phyloP scores from a whole-genome alignment of 2,113 vertebrate genomes.

The Sinosuthora webbiana region DNA sequence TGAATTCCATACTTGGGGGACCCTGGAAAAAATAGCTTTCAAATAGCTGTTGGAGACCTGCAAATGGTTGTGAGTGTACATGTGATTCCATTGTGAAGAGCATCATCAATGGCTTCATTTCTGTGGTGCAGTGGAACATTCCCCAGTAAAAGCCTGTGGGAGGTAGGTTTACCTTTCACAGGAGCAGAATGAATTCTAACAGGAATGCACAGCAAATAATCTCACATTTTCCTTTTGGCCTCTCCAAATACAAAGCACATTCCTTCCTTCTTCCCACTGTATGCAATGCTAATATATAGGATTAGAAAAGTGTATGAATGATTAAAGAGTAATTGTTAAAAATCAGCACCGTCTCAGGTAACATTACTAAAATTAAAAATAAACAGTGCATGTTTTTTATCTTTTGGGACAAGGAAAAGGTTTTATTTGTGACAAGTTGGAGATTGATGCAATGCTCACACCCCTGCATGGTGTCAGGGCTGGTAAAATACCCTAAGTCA shows the following conservation, averaged over 20 bases:
- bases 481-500: background rate
- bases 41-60: background rate
- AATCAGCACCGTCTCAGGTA: background rate
- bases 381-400: background rate
- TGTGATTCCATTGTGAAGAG: background rate
- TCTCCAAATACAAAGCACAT: background rate
- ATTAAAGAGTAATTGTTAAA: background rate
- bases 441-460: background rate
- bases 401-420: background rate
- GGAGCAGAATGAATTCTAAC: background rate
- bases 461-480: accelerated
- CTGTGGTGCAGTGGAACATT: background rate
- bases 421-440: background rate
- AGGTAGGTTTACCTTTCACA: background rate
- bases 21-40: background rate
- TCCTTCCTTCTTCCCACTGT: background rate
- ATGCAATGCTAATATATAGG: background rate
- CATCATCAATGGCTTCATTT: background rate
- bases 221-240: background rate
- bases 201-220: background rate
- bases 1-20: accelerated
- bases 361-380: background rate
- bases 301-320: background rate
- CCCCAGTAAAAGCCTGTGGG: background rate
- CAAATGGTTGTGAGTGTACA: background rate